Conservation (phyloP, 2,797 vertebrate genomes). For the Thalassophryne amazonica region DNA sequence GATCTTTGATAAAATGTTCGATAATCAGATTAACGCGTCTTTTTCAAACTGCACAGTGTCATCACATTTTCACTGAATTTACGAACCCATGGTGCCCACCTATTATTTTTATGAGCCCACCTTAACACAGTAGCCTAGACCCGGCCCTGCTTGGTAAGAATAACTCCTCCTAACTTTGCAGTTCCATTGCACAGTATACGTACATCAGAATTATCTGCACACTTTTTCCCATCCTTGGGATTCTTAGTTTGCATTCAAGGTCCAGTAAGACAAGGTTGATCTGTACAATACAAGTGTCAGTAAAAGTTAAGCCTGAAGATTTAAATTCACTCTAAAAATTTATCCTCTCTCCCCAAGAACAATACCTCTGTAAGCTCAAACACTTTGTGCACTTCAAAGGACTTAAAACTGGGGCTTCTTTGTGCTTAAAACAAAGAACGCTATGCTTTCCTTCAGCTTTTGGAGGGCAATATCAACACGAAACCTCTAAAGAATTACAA, state of each 20-base stretch:
- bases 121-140: too few relatives aligned
- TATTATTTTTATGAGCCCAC: too few relatives aligned
- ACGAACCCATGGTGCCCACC: too few relatives aligned
- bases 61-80: too few relatives aligned
- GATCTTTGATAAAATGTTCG: too few relatives aligned
- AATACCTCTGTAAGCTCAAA: constrained; percentile 68
- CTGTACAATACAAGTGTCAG: constrained; percentile 68
- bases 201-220: constrained; percentile 56
- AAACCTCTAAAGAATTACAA: constrained; percentile 59
- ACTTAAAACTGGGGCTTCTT: constrained; percentile 60
- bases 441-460: constrained; percentile 59
- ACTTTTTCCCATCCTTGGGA: constrained; percentile 36
- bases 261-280: constrained; percentile 69
- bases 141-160: too few relatives aligned
- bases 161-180: too few relatives aligned
- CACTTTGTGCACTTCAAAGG: constrained; percentile 81
- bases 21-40: too few relatives aligned
- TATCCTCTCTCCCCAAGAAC: constrained; percentile 64
- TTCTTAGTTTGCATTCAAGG: constrained; percentile 69
- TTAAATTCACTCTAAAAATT: constrained; percentile 75
- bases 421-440: constrained; percentile 68
- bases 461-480: constrained; percentile 60
- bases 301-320: constrained; percentile 70
- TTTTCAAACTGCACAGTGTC: too few relatives aligned
- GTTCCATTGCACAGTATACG: constrained; percentile 20